Evolutionary conservation across 2,797 vertebrate species (phyloP), one percentile per base, ranked within the genome.

Genomic region (Bufotes viridis): DNA sequence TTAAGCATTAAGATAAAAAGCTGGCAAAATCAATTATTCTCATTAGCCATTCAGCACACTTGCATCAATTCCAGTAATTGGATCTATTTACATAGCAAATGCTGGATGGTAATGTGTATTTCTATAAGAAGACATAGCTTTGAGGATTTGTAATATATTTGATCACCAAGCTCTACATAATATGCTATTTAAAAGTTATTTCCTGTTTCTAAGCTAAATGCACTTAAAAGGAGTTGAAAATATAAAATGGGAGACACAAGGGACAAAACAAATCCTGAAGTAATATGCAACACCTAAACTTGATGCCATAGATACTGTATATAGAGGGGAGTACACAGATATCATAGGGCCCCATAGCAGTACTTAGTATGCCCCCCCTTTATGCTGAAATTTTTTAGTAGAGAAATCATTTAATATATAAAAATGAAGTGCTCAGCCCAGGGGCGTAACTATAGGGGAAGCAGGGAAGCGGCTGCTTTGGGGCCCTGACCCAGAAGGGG

Each of bases 21-120:
- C 83, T 85, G 17, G 29, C n/a, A 74, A 86, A 86, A 89, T 82
- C 84, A 86, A 89, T 89, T 82, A 82, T 61, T 75, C 49, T 76
- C 70, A 78, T 89, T 78, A 89, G 79, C 42, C 29, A 86, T 82
- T 70, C 72, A 61, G 60, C 26, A 17, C 29, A 78, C 55, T 88
- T 15, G 29, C 57, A 72, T 78, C 82, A 88, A n/a, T 84, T 81
- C 82, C 82, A 88, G 83, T 85, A 86, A 86, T 82, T 60, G 60
- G 42, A 29, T 82, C 60, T 70, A 75, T 89, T 85, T 88, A 82
- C 70, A 81, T 87, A 60, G 34, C 58, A 34, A 58, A 53, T 67
- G 26, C 57, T 86, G 70, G 53, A 80, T 60, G 34, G 42, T 74
- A 81, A 61, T 86, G 80, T 86, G 14, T 86, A 49, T 89, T 82